phyloP scores from a whole-genome alignment of 1,140 invertebrate genomes.

The Drosophila sproati region DNA sequence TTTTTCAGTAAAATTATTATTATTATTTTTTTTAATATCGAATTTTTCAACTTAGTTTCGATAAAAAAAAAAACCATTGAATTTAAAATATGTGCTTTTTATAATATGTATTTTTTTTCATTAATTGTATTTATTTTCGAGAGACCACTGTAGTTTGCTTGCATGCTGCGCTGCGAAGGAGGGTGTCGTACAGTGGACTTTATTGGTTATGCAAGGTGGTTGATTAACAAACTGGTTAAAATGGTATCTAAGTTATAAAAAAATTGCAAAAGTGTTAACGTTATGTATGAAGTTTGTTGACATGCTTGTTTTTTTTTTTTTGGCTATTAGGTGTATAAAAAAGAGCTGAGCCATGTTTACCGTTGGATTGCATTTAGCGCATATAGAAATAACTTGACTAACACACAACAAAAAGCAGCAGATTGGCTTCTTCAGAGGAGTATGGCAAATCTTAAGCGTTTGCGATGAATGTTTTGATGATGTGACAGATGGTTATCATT shows the following conservation, averaged over 20 bases:
- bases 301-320: constrained; percentile 43
- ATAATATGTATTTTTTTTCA: no score
- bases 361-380: constrained; percentile 46
- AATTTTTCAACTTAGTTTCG: no score
- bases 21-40: no score
- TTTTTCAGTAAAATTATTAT: no score
- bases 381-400: constrained; percentile 59
- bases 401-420: constrained; percentile 67
- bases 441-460: constrained; percentile 55
- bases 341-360: constrained; percentile 66
- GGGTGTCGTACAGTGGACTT: constrained; percentile 30
- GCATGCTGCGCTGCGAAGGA: constrained; percentile 59
- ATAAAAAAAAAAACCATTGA: no score
- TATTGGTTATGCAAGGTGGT: constrained; percentile 45
- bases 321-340: constrained; percentile 61
- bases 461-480: constrained; percentile 65
- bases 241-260: constrained; percentile 3
- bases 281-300: constrained; percentile 11
- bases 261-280: neutral
- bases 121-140: neutral
- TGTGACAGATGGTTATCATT: constrained; percentile 67
- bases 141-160: constrained; percentile 7
- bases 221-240: constrained; percentile 29
- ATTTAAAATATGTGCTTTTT: no score
- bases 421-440: constrained; percentile 49